A percentile compares a stretch with the other conserved stretches of the same genome.
Evolutionary conservation across 2,888 invertebrate genomes (phyloP).

Genomic region (Blastobasis lacticolella): DNA sequence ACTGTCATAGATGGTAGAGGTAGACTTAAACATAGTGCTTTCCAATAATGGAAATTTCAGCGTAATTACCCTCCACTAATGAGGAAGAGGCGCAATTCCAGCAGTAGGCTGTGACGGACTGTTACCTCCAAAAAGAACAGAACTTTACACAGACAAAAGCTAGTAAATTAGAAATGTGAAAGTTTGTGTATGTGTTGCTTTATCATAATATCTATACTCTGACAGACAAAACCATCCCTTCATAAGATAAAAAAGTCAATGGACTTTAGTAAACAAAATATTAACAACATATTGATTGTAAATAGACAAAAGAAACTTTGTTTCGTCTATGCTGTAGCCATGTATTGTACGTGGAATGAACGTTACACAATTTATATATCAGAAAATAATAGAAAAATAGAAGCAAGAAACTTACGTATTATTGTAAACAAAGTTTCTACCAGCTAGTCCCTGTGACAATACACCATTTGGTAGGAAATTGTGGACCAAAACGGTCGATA

Average conservation of each 20-base stretch:
- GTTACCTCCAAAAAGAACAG: too few relatives aligned
- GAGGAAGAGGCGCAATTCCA: too few relatives aligned
- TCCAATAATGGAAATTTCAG: too few relatives aligned
- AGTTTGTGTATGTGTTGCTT: too few relatives aligned
- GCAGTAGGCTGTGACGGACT: too few relatives aligned
- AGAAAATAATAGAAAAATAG: not conserved
- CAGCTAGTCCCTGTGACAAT: not conserved
- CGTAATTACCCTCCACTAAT: too few relatives aligned
- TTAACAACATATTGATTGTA: not conserved
- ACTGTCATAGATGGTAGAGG: too few relatives aligned
- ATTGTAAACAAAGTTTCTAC: conserved; percentile 1
- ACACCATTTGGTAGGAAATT: not conserved
- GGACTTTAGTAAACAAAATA: not conserved
- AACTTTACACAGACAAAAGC: too few relatives aligned
- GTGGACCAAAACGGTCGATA: not conserved
- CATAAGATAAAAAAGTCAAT: not conserved
- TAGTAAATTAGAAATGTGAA: too few relatives aligned
- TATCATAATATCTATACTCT: not conserved
- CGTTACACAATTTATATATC: not conserved
- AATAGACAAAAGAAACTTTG: not conserved
- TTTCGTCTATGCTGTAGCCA: not conserved
- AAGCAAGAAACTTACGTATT: conserved; percentile 1
- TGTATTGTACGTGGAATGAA: not conserved
- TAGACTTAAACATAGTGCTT: too few relatives aligned
- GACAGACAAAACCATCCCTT: not conserved